Base-by-base conservation (phyloP, 2,888 invertebrate genomes). In the Sinohyriopsis cumingii region DNA sequence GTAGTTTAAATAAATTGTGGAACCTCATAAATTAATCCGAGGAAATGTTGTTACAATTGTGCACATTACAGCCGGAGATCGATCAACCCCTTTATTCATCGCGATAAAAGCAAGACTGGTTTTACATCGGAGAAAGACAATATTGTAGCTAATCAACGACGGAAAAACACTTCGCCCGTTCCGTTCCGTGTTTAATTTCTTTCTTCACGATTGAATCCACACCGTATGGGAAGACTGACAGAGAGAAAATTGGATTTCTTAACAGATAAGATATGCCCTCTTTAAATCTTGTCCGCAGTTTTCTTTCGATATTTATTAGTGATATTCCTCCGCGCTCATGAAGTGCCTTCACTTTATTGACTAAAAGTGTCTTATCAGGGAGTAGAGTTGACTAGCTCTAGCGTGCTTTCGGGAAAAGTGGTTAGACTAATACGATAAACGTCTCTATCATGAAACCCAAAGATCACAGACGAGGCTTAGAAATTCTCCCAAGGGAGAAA, bases 201-300 rank as follows among this genome's bases (percentile, higher is more conserved):
- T 78, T 77, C 78, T 80, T 80, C 78, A 69, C 77, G 76, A 79
- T 71, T 64, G 69, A 78, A 72, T 80, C 73, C 72, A 79, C 72
- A 75, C 70, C 63, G 74, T 71, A 72, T 71, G 75, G 79, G 81
- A 83, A 77, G 67, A 78, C 79, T 82, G 82, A 82, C 80, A 83
- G 79, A 71, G 81, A 81, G 83, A 84, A 84, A 84, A 85, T 85
- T 85, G 84, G 84, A 85, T 85, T 85, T 81, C 78, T 75, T 76
- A 80, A 76, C 77, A 73, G 76, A 77, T 75, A 68, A 64, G 59
- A 64, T 24, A 65, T 69, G 65, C 68, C 63, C 73, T 63, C 59
- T 63, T 66, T 62, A 56, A 57, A 69, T 72, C 57, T 70, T 59
- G 61, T 69, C 72, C 70, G 73, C 75, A 75, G 67, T 70, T 63